Conservation (phyloP, 2,888 invertebrate genomes). For the Lasioglossum pauxillum region DNA sequence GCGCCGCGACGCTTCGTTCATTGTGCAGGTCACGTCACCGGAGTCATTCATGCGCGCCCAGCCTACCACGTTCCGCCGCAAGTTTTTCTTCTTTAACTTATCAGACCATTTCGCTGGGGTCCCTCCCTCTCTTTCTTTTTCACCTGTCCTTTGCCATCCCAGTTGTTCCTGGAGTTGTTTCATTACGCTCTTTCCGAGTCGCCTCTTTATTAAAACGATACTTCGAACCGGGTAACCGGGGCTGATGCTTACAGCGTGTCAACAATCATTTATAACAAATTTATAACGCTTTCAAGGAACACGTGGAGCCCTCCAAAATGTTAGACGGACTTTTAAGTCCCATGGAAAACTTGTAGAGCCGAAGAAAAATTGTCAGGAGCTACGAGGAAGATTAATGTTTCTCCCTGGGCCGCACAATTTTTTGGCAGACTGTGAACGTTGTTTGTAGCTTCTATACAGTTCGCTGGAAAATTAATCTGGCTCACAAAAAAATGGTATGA, state of each 20-base stretch:
- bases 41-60: slow-evolving; percentile 49
- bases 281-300: background rate
- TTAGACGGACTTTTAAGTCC: too few relatives aligned
- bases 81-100: slow-evolving; percentile 52
- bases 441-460: too few relatives aligned
- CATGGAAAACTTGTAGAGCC: background rate
- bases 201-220: background rate
- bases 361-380: too few relatives aligned
- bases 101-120: slow-evolving; percentile 24
- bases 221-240: background rate
- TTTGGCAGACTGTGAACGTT: too few relatives aligned
- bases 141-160: background rate
- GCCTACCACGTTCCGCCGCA: background rate
- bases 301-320: too few relatives aligned
- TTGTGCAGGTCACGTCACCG: slow-evolving; percentile 47
- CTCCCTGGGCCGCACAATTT: too few relatives aligned
- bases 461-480: too few relatives aligned
- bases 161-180: background rate
- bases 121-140: background rate
- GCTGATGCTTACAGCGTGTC: background rate
- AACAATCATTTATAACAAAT: background rate
- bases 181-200: background rate
- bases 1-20: slow-evolving; percentile 25
- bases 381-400: too few relatives aligned
- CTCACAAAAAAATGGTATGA: background rate